A percentile compares a stretch with the other conserved stretches of the same genome.
phyloP scores from a whole-genome alignment of 2,797 vertebrate genomes.

The Myotis planiceps region DNA sequence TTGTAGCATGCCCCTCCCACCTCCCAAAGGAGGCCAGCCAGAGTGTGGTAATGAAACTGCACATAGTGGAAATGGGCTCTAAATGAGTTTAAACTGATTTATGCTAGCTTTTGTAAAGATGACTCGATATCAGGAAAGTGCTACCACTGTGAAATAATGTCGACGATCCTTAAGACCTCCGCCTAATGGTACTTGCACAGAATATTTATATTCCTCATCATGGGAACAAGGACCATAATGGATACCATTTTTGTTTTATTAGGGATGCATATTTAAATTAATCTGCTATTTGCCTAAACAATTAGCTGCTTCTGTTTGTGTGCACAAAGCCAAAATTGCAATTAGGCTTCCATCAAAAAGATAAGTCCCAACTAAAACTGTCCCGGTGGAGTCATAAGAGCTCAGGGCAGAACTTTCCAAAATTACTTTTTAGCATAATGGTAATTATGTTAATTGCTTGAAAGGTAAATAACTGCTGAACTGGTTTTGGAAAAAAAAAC shows the following conservation, averaged over 20 bases:
- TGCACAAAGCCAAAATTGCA: constrained; percentile 90
- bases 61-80: constrained; percentile 88
- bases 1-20: constrained; percentile 78
- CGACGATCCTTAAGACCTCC: constrained; percentile 87
- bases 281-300: constrained; percentile 93
- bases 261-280: constrained; percentile 93
- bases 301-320: constrained; percentile 89
- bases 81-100: constrained; percentile 91
- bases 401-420: constrained; percentile 87
- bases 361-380: constrained; percentile 89
- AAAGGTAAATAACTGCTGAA: constrained; percentile 91
- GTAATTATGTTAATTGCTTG: constrained; percentile 90
- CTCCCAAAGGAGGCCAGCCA: constrained; percentile 84
- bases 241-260: constrained; percentile 91
- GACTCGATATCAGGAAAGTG: constrained; percentile 87
- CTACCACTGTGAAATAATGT: constrained; percentile 88
- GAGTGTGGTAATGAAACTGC: constrained; percentile 90
- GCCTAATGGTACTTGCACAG: constrained; percentile 88
- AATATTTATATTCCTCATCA: constrained; percentile 89
- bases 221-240: constrained; percentile 88
- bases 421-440: constrained; percentile 90
- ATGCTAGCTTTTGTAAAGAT: constrained; percentile 89
- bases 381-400: constrained; percentile 86
- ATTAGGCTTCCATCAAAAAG: constrained; percentile 91
- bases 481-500: constrained; percentile 80